phyloP scores from a whole-genome alignment of 2,888 invertebrate species.

The Esperia sulphurella region DNA sequence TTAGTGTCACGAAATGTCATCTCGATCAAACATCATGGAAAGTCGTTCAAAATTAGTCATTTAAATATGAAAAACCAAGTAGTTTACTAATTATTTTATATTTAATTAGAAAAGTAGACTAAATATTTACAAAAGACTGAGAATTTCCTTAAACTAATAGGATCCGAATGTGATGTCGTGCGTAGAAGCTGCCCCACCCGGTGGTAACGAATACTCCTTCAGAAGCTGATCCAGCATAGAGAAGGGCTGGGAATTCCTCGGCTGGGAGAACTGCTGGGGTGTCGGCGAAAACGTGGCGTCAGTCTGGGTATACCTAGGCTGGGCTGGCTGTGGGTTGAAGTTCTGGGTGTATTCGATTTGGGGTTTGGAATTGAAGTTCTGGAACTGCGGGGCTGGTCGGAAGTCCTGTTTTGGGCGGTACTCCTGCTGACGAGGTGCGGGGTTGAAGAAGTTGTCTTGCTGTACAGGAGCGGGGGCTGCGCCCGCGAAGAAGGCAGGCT shows the following conservation, averaged over 20 bases:
- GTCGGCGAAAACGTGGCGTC: not conserved
- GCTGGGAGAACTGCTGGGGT: constrained; percentile 30
- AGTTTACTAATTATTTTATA: not conserved
- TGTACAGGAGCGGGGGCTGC: constrained; percentile 54
- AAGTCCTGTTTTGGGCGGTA: constrained; percentile 48
- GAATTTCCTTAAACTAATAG: constrained; percentile 70
- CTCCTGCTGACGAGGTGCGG: constrained; percentile 46
- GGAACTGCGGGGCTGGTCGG: constrained; percentile 29
- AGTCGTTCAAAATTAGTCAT: too few species aligned
- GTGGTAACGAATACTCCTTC: constrained; percentile 88
- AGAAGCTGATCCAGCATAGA: constrained; percentile 88
- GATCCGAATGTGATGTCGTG: constrained; percentile 92
- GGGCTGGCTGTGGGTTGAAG: constrained; percentile 24
- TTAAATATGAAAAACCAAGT: too few species aligned
- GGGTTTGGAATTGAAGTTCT: constrained; percentile 34
- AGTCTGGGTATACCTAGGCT: not conserved
- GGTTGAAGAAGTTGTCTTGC: constrained; percentile 52
- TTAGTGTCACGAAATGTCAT: too few species aligned
- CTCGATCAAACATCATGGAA: too few species aligned
- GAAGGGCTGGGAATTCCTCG: constrained; percentile 45
- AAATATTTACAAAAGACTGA: constrained; percentile 59
- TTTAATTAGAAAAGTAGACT: constrained; percentile 44
- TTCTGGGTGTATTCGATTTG: constrained; percentile 43
- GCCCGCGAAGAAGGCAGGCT: constrained; percentile 70
- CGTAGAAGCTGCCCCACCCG: constrained; percentile 82